phyloP scores from a whole-genome alignment of 1,140 invertebrate species.

The roundworm (Caenorhabditis elegans) region WBcel235 BX284606.5:8469501-8470000 shows the following conservation, averaged over 20 bases:
- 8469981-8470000: constrained; percentile 46
- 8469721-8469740: no score
- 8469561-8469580: constrained; percentile 55
- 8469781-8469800: no score
- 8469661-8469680: no score
- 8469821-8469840: constrained; percentile 46
- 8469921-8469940: constrained; percentile 21
- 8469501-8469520: constrained; percentile 58
- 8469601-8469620: no score
- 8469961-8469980: constrained; percentile 18
- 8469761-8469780: no score
- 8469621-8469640: neutral
- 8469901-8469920: constrained; percentile 54
- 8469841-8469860: constrained; percentile 59
- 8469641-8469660: no score
- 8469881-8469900: constrained; percentile 62
- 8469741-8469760: no score
- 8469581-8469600: constrained; percentile 40
- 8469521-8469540: constrained; percentile 52
- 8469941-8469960: neutral
- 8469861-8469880: constrained; percentile 62
- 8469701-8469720: no score
- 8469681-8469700: no score
- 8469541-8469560: constrained; percentile 52
- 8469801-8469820: no score